These are phyloP conservation scores for Zaprionus inermis DNA, from an alignment of 1,140 invertebrate species.

Conservation along the genomic window DNA sequence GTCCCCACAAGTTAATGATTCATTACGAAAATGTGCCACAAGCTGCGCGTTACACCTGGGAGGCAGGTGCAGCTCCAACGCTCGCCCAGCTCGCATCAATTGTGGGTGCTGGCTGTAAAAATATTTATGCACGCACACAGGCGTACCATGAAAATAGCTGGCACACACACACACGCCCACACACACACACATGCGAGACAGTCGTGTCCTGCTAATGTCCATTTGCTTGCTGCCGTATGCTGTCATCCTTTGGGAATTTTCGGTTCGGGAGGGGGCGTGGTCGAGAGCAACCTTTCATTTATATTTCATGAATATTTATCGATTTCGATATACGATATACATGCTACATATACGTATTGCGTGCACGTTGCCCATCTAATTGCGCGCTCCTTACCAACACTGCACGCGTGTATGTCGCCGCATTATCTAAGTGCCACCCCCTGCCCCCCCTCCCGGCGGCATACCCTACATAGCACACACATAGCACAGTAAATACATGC, in stretches of 20 bases:
- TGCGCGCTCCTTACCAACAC: constrained; percentile 18
- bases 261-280: not conserved
- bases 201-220: constrained; percentile 46
- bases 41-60: constrained; percentile 34
- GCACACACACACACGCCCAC: constrained; percentile 20
- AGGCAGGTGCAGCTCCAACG: constrained; percentile 36
- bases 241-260: constrained; percentile 70
- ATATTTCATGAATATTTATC: constrained; percentile 81
- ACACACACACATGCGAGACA: not conserved
- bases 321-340: constrained; percentile 46
- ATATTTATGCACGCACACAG: constrained; percentile 60
- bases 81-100: constrained; percentile 50
- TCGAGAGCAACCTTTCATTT: constrained; percentile 50
- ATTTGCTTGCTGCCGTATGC: constrained; percentile 47
- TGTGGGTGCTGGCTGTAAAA: constrained; percentile 50
- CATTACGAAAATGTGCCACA: constrained; percentile 68
- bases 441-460: not conserved
- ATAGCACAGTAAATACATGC: too few species aligned
- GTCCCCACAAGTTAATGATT: constrained; percentile 45
- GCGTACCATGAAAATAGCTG: constrained; percentile 27
- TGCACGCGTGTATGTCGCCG: constrained; percentile 7
- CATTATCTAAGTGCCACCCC: not conserved
- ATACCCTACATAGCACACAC: not conserved
- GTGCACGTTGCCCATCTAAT: constrained; percentile 45
- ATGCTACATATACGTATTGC: constrained; percentile 16